Evolutionary conservation across 2,113 vertebrate species (phyloP).

Genomic region (Silurus glanis): DNA sequence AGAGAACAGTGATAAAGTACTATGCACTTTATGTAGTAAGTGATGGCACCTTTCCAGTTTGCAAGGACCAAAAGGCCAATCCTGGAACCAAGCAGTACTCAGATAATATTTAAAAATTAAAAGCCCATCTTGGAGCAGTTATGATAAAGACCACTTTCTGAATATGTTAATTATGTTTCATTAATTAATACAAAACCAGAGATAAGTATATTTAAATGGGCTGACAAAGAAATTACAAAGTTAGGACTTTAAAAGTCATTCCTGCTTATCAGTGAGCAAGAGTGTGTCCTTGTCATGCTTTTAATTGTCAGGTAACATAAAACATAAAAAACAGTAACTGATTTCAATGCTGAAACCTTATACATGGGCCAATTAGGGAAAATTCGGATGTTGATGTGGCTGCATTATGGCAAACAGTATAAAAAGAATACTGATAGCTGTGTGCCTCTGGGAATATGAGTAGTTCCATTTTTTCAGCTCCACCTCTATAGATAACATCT

Average conservation of each 20-base stretch:
- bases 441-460: neutral
- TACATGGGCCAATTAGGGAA: neutral
- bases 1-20: constrained; percentile 37
- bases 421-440: neutral
- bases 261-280: constrained; percentile 35
- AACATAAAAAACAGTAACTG: neutral
- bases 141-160: constrained; percentile 47
- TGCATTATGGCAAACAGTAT: neutral
- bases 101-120: constrained; percentile 40
- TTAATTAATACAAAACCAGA: constrained; percentile 40
- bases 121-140: constrained; percentile 27
- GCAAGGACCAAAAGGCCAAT: constrained; percentile 32
- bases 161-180: constrained; percentile 41
- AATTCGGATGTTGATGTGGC: neutral
- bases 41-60: neutral
- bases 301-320: constrained; percentile 31
- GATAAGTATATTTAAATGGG: constrained; percentile 40
- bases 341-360: neutral
- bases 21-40: constrained; percentile 31
- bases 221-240: constrained; percentile 21
- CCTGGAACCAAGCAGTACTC: constrained; percentile 3
- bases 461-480: neutral
- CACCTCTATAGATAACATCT: neutral
- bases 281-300: constrained; percentile 30
- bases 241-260: constrained; percentile 38